phyloP scores from a whole-genome alignment of 2,797 vertebrate genomes.

The Coregonus suidteri region DNA sequence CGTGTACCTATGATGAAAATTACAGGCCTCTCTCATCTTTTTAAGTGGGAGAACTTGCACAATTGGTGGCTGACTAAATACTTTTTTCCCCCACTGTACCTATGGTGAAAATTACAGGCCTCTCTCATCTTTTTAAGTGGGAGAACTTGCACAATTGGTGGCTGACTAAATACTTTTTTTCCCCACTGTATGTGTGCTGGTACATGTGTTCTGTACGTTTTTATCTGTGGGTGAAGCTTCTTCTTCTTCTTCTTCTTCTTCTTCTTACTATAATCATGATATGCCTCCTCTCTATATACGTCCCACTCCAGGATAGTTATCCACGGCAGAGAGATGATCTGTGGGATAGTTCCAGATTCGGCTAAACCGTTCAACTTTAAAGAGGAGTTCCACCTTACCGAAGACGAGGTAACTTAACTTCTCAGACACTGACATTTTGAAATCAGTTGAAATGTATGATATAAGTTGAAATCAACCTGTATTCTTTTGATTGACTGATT shows the following conservation, averaged over 20 bases:
- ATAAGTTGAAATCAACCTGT: background rate
- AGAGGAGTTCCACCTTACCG: constrained; percentile 71
- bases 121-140: too few species aligned
- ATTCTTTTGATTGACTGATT: background rate
- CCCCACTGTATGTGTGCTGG: background rate
- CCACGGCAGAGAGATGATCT: constrained; percentile 75
- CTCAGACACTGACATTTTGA: background rate
- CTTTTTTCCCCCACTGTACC: too few species aligned
- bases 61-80: too few species aligned
- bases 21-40: too few species aligned
- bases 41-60: too few species aligned
- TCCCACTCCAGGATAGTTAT: constrained; percentile 75
- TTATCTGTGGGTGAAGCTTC: background rate
- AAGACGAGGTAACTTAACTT: constrained; percentile 74
- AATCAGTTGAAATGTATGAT: background rate
- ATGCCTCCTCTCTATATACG: background rate
- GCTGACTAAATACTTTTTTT: too few species aligned
- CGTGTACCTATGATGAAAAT: too few species aligned
- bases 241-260: background rate
- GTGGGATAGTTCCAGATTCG: constrained; percentile 74
- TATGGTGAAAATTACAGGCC: too few species aligned
- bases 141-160: too few species aligned
- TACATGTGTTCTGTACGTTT: background rate
- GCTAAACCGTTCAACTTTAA: constrained; percentile 84
- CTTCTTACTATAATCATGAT: background rate